These are phyloP conservation scores for Tetramorium alpestre DNA, from an alignment of 1,140 invertebrate genomes.

Conservation along the genomic window DNA sequence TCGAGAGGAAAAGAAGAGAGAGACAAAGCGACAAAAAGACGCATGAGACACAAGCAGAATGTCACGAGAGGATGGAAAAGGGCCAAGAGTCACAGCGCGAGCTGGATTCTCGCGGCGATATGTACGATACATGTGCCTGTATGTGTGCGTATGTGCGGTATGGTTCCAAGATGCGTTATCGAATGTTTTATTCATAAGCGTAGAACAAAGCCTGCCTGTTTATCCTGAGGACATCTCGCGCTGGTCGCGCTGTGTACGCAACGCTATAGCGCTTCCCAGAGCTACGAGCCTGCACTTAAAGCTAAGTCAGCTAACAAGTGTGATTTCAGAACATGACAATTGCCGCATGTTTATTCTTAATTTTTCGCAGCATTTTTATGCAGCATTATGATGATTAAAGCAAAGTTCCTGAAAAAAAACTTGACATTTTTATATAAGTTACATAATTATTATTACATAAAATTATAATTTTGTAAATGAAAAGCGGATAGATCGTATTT, in stretches of 20 bases:
- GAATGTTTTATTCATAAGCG: slow-evolving; percentile 86
- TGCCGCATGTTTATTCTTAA: neutral
- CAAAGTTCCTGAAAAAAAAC: neutral
- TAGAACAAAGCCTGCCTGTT: slow-evolving; percentile 84
- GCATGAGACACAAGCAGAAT: slow-evolving; percentile 39
- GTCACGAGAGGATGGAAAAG: slow-evolving; percentile 73
- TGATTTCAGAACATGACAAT: slow-evolving; percentile 47
- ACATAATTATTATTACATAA: neutral
- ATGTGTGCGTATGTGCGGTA: slow-evolving; percentile 68
- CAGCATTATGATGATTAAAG: neutral
- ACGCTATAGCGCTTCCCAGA: slow-evolving; percentile 73
- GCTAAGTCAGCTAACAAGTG: slow-evolving; percentile 65
- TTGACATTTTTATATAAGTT: neutral
- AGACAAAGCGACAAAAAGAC: slow-evolving; percentile 24
- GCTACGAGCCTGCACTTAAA: slow-evolving; percentile 66
- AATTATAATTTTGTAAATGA: neutral
- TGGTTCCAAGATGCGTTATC: slow-evolving; percentile 83
- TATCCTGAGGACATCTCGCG: slow-evolving; percentile 85
- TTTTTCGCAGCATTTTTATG: neutral
- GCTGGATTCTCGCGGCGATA: slow-evolving; percentile 59
- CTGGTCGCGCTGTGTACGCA: slow-evolving; percentile 71
- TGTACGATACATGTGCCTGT: slow-evolving; percentile 40
- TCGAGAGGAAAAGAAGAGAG: neutral
- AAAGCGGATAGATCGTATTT: neutral
- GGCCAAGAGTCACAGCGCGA: slow-evolving; percentile 60